Conservation (phyloP, 2,888 invertebrate species). For the Criorhina ranunculi region DNA sequence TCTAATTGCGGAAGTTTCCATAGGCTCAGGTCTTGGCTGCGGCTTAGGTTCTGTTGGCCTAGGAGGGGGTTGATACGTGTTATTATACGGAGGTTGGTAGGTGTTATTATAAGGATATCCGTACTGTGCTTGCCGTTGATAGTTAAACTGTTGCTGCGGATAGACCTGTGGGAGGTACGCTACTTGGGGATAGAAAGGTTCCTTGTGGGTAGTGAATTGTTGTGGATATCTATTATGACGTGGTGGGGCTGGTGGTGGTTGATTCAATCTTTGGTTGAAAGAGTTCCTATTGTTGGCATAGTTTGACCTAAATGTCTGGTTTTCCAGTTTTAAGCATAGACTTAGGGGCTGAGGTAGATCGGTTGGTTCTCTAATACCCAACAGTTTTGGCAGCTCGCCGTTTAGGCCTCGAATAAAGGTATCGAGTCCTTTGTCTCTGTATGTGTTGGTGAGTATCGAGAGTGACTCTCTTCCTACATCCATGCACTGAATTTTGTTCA, state of each 20-base stretch:
- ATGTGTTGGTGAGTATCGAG: no score
- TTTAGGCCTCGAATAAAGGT: no score
- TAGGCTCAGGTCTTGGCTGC: slow-evolving; percentile 38
- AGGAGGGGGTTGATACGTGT: slow-evolving; percentile 5
- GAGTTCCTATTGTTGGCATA: no score
- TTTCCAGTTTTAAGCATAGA: no score
- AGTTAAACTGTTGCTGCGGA: not conserved
- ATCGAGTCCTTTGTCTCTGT: no score
- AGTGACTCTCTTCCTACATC: no score
- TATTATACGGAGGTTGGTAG: not conserved
- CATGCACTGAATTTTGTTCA: no score
- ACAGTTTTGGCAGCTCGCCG: no score
- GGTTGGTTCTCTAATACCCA: no score
- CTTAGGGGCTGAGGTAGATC: no score
- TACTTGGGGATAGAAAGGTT: slow-evolving; percentile 24
- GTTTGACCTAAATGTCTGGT: no score
- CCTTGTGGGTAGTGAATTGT: not conserved
- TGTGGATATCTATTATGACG: not conserved
- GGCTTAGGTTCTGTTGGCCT: slow-evolving; percentile 30
- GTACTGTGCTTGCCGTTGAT: slow-evolving; percentile 4
- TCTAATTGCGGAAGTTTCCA: slow-evolving; percentile 33
- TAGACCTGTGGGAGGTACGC: slow-evolving; percentile 13
- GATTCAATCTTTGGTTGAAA: not conserved
- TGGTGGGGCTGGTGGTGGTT: not conserved
- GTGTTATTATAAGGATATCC: not conserved